Evolutionary conservation across 2,888 invertebrate species (phyloP).

Genomic region (Phalera bucephala): DNA sequence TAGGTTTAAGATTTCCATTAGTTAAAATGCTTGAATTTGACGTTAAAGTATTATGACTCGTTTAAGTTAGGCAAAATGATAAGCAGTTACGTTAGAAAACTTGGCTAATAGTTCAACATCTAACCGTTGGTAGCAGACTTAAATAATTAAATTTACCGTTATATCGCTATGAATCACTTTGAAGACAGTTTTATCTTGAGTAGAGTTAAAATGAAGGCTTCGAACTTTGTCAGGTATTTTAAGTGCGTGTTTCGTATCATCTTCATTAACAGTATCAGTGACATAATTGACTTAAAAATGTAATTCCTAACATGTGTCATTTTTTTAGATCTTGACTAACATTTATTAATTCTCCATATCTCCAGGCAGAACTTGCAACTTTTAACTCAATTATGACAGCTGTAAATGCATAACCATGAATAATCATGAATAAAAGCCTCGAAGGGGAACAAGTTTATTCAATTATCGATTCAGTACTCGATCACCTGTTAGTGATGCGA

Average conservation of each 20-base stretch:
- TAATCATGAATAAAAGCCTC: constrained; percentile 20
- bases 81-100: background rate
- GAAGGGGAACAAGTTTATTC: constrained; percentile 28
- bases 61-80: too few species aligned
- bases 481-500: constrained; percentile 28
- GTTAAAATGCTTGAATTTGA: too few species aligned
- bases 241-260: too few species aligned
- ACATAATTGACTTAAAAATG: constrained; percentile 10
- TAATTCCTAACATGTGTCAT: too few species aligned
- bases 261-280: background rate
- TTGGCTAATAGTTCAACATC: background rate
- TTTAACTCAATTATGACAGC: constrained; percentile 21
- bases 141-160: background rate
- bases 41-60: too few species aligned
- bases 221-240: too few species aligned
- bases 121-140: background rate
- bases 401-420: constrained; percentile 19
- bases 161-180: background rate
- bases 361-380: constrained; percentile 11
- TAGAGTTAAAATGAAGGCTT: too few species aligned
- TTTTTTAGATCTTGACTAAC: too few species aligned
- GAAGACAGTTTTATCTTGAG: background rate
- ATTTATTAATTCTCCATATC: too few species aligned
- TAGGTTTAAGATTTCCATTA: too few species aligned
- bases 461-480: constrained; percentile 19